Evolutionary conservation across 2,888 invertebrate genomes (phyloP).

Genomic region (Synanthedon formicaeformis): DNA sequence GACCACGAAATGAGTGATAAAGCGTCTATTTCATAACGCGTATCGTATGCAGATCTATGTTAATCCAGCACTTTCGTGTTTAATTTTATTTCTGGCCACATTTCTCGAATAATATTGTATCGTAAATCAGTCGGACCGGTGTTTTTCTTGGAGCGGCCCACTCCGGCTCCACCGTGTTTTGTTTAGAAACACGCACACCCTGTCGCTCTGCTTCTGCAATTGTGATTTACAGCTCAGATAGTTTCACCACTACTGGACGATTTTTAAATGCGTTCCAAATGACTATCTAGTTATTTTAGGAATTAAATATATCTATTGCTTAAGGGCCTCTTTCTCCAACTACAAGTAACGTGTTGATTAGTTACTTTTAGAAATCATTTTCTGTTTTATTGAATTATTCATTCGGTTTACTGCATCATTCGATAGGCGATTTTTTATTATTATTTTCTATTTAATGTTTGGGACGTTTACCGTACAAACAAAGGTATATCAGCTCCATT

Average conservation of each 20-base stretch:
- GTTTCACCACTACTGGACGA: conserved; percentile 16
- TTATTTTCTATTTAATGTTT: too few species aligned
- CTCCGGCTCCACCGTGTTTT: conserved; percentile 47
- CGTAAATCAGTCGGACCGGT: conserved; percentile 62
- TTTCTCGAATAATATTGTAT: conserved; percentile 63
- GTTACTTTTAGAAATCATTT: too few species aligned
- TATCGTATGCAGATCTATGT: conserved; percentile 1
- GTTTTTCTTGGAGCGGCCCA: conserved; percentile 63
- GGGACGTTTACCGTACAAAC: too few species aligned
- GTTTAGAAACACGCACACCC: conserved; percentile 67
- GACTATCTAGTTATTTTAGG: not conserved
- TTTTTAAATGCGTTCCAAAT: conserved; percentile 1
- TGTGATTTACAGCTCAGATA: conserved; percentile 57
- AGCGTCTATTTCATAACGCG: not conserved
- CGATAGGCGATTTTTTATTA: too few species aligned
- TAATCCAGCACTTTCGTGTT: conserved; percentile 47
- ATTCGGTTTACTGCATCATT: too few species aligned
- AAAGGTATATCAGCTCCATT: too few species aligned
- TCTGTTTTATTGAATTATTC: too few species aligned
- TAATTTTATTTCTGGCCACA: conserved; percentile 60
- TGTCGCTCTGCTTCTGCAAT: conserved; percentile 43
- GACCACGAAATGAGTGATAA: too few species aligned
- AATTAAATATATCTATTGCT: not conserved
- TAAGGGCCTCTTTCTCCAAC: too few species aligned
- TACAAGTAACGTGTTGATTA: too few species aligned